phyloP scores from a whole-genome alignment of 1,140 invertebrate species.

The Calosoma granatense region DNA sequence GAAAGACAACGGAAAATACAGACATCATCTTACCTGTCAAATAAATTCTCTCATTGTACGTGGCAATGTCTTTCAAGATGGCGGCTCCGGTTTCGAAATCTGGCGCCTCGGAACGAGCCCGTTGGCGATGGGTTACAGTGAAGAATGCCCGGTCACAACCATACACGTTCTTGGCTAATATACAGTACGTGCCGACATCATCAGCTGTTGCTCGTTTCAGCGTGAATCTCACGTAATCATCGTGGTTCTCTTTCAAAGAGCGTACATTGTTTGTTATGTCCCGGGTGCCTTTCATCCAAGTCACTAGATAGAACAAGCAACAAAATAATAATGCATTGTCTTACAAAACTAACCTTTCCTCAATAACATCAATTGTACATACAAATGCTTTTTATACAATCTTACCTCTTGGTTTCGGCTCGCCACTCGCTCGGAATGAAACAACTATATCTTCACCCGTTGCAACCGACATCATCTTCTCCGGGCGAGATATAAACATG shows the following conservation, averaged over 20 bases:
- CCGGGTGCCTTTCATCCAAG: slow-evolving; percentile 73
- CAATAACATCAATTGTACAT: too few species aligned
- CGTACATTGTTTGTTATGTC: slow-evolving; percentile 70
- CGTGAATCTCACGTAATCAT: slow-evolving; percentile 77
- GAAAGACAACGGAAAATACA: too few species aligned
- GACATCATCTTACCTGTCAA: slow-evolving; percentile 57
- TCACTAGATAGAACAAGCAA: slow-evolving; percentile 45
- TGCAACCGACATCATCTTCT: slow-evolving; percentile 59
- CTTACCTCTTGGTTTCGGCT: slow-evolving; percentile 72
- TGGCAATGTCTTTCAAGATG: slow-evolving; percentile 34
- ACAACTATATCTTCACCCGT: slow-evolving; percentile 70
- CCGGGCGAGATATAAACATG: slow-evolving; percentile 64
- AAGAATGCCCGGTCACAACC: slow-evolving; percentile 79
- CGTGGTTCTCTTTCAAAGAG: slow-evolving; percentile 68
- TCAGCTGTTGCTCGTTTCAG: slow-evolving; percentile 73
- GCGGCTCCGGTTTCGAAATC: slow-evolving; percentile 35
- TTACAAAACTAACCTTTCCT: too few species aligned
- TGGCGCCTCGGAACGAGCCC: slow-evolving; percentile 55
- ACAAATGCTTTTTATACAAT: not conserved
- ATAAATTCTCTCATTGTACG: slow-evolving; percentile 37
- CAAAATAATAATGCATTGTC: not conserved
- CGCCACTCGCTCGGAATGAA: slow-evolving; percentile 65
- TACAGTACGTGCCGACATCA: slow-evolving; percentile 90
- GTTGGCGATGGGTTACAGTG: slow-evolving; percentile 60
- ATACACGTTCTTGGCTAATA: slow-evolving; percentile 81